phyloP scores from a whole-genome alignment of 2,113 vertebrate species.

The Piaya cayana region DNA sequence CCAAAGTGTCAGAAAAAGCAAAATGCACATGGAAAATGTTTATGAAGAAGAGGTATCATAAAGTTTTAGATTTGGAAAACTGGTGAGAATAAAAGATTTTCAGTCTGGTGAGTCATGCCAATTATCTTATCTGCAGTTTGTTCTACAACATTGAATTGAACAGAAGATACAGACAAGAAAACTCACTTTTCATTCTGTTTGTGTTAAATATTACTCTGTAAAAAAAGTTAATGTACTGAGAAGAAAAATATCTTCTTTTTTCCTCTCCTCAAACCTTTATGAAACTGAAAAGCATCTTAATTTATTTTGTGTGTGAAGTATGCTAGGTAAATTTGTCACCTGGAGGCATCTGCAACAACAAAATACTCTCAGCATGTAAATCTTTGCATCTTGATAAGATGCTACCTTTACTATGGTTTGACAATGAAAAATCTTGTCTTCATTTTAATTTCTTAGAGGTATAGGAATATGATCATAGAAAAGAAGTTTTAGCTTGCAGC shows the following conservation, averaged over 20 bases:
- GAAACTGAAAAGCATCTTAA: not conserved
- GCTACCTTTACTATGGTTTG: not conserved
- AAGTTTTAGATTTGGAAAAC: not conserved
- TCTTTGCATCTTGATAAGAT: not conserved
- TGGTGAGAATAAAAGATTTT: not conserved
- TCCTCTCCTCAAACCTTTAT: not conserved
- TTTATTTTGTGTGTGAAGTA: not conserved
- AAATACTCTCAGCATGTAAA: not conserved
- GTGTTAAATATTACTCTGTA: not conserved
- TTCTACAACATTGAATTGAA: not conserved
- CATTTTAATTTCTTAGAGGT: constrained; percentile 18
- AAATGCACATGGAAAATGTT: not conserved
- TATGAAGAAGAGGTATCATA: not conserved
- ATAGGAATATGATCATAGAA: not conserved
- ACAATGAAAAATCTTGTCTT: constrained; percentile 14
- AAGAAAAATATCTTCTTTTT: not conserved
- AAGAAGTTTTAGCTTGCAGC: constrained; percentile 34
- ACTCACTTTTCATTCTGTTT: not conserved
- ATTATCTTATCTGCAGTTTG: not conserved
- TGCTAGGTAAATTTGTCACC: not conserved
- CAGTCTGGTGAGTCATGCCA: not conserved
- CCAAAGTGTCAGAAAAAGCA: not conserved
- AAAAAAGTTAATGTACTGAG: not conserved
- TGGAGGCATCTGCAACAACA: not conserved
- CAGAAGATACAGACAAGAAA: not conserved